Percentiles rank a stretch among this genome's conserved stretches.
These are phyloP conservation scores for Equus przewalskii DNA, from an alignment of 2,113 vertebrate species.

Conservation along the genomic window DNA sequence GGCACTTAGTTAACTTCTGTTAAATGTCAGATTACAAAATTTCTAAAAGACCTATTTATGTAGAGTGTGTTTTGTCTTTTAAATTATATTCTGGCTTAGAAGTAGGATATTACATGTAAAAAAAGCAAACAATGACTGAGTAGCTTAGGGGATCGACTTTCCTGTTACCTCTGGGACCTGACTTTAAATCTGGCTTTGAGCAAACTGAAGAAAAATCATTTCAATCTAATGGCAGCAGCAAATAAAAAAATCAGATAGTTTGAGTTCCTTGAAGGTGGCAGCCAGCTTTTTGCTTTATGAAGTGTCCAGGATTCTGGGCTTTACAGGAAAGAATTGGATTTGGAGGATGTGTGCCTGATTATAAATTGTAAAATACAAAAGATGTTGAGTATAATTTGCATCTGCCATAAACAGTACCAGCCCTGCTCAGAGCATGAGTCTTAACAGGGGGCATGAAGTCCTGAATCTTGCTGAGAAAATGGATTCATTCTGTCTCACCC, in stretches of 20 bases:
- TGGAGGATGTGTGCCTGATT: conserved; percentile 74
- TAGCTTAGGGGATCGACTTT: conserved; percentile 92
- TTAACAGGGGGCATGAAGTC: conserved; percentile 70
- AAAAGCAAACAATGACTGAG: conserved; percentile 91
- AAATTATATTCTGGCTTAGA: conserved; percentile 87
- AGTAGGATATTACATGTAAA: conserved; percentile 91
- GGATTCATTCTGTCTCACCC: conserved; percentile 58
- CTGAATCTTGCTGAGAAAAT: conserved; percentile 69
- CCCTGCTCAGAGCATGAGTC: conserved; percentile 70
- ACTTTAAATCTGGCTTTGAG: conserved; percentile 92
- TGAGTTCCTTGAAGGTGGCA: conserved; percentile 85
- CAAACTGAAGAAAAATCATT: conserved; percentile 92
- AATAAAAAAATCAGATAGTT: conserved; percentile 86
- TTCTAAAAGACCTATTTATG: conserved; percentile 84
- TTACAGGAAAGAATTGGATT: conserved; percentile 72
- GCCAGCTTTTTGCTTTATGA: conserved; percentile 80
- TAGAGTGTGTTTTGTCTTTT: conserved; percentile 85
- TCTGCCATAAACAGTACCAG: conserved; percentile 81
- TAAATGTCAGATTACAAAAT: conserved; percentile 83
- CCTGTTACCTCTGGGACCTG: conserved; percentile 90
- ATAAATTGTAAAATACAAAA: conserved; percentile 67
- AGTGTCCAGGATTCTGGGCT: conserved; percentile 70
- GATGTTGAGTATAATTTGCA: conserved; percentile 82
- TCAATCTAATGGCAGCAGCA: conserved; percentile 89
- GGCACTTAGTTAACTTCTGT: conserved; percentile 84